These are phyloP conservation scores for Pachypanchax playfairii DNA, from an alignment of 2,113 vertebrate genomes.

Conservation along the genomic window DNA sequence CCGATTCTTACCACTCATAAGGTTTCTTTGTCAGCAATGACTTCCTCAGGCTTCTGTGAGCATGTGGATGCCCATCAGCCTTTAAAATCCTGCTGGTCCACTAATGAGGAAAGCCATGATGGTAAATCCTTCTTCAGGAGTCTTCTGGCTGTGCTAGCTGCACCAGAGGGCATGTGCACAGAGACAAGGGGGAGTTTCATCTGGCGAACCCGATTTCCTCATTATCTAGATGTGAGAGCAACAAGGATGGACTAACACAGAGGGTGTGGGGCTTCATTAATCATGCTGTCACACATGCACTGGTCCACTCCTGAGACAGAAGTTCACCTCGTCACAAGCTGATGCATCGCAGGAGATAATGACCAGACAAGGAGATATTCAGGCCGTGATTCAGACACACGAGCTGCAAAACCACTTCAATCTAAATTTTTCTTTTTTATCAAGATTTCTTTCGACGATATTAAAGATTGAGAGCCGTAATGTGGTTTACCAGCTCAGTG, in stretches of 20 bases:
- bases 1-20: slow-evolving; percentile 27
- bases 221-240: slow-evolving; percentile 63
- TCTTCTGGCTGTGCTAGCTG: slow-evolving; percentile 37
- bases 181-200: slow-evolving; percentile 21
- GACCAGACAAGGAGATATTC: slow-evolving; percentile 4
- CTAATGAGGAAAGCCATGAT: slow-evolving; percentile 71
- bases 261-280: slow-evolving; percentile 55
- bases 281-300: slow-evolving; percentile 54
- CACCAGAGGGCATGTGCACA: slow-evolving; percentile 37
- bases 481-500: slow-evolving; percentile 34
- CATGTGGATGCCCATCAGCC: slow-evolving; percentile 44
- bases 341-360: slow-evolving; percentile 14
- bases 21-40: slow-evolving; percentile 19
- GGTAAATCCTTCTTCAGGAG: slow-evolving; percentile 42
- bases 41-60: slow-evolving; percentile 20
- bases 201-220: slow-evolving; percentile 46
- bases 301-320: slow-evolving; percentile 41
- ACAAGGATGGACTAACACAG: slow-evolving; percentile 39
- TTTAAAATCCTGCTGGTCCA: slow-evolving; percentile 56
- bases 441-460: slow-evolving; percentile 17
- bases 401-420: not conserved
- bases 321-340: slow-evolving; percentile 37
- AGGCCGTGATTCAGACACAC: not conserved
- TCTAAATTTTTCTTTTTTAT: slow-evolving; percentile 17
- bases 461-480: slow-evolving; percentile 27